Percentiles rank a stretch among this genome's conserved stretches.
Evolutionary conservation across 1,140 invertebrate genomes (phyloP).

Genomic region (Brachionus paranguensis): DNA sequence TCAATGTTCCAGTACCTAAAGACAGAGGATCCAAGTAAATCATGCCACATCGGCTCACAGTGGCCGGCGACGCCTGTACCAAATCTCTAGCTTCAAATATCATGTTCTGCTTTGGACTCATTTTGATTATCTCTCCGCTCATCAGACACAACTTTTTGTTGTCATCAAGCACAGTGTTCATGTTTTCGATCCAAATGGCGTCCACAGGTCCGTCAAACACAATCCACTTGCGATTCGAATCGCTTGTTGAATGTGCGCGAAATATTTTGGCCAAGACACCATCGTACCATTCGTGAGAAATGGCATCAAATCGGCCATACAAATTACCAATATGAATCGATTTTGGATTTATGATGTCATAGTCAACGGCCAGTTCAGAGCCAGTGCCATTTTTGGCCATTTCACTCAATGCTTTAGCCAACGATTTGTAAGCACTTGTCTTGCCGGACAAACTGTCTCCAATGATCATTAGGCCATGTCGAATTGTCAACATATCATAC

Average conservation of each 20-base stretch:
- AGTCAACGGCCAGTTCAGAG: conserved; percentile 48
- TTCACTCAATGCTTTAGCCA: conserved; percentile 49
- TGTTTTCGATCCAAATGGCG: conserved; percentile 57
- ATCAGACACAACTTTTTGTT: conserved; percentile 57
- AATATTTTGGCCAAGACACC: conserved; percentile 60
- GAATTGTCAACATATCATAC: conserved; percentile 55
- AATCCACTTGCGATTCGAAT: conserved; percentile 58
- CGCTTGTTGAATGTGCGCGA: conserved; percentile 53
- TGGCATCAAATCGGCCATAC: conserved; percentile 56
- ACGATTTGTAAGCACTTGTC: conserved; percentile 49
- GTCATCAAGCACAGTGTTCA: conserved; percentile 57
- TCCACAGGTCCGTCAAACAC: conserved; percentile 55
- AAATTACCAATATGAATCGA: conserved; percentile 56
- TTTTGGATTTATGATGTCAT: conserved; percentile 56
- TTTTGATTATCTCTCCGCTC: conserved; percentile 58
- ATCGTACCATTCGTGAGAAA: conserved; percentile 56
- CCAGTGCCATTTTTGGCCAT: conserved; percentile 54
- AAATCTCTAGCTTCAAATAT: conserved; percentile 54
- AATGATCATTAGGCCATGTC: conserved; percentile 56
- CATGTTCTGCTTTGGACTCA: conserved; percentile 53
- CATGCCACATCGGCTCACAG: conserved; percentile 54
- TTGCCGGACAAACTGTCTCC: conserved; percentile 54
- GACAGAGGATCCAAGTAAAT: conserved; percentile 56
- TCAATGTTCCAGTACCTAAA: conserved; percentile 53
- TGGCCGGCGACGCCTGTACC: conserved; percentile 52